Percentiles rank a stretch among this genome's conserved stretches.
These are phyloP conservation scores for Aplochiton taeniatus DNA, from an alignment of 2,797 vertebrate species.

Conservation along the genomic window DNA sequence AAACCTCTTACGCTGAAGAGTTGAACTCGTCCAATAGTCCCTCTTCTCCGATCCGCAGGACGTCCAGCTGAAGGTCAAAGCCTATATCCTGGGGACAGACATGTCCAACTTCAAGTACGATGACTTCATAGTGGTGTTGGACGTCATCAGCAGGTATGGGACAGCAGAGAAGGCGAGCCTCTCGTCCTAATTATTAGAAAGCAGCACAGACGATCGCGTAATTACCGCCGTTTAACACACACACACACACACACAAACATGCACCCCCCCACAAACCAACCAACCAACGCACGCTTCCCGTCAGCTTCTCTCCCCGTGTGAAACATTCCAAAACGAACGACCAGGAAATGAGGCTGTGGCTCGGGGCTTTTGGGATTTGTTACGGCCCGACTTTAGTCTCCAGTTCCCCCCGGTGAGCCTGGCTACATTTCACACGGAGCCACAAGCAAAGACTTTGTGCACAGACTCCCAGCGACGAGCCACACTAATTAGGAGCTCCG, in stretches of 20 bases:
- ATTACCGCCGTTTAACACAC: background rate
- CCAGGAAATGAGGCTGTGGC: too few relatives aligned
- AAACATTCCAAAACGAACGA: too few relatives aligned
- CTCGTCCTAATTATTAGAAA: slow-evolving; percentile 50
- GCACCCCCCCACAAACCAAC: too few relatives aligned
- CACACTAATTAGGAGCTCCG: slow-evolving; percentile 37
- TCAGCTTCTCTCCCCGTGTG: too few relatives aligned
- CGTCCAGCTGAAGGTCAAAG: slow-evolving; percentile 97
- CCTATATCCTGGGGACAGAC: slow-evolving; percentile 95
- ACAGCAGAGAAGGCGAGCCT: background rate
- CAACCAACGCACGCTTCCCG: too few relatives aligned
- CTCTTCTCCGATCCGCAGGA: slow-evolving; percentile 73
- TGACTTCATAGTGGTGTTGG: slow-evolving; percentile 97
- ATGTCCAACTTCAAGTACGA: slow-evolving; percentile 99
- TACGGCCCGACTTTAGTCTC: too few relatives aligned
- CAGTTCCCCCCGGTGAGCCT: too few relatives aligned
- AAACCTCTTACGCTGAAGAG: too few relatives aligned
- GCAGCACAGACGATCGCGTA: background rate
- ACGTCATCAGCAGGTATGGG: slow-evolving; percentile 94
- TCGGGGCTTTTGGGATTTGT: too few relatives aligned
- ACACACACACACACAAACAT: background rate
- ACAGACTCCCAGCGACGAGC: slow-evolving; percentile 18
- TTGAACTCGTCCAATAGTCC: background rate
- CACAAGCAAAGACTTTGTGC: too few relatives aligned
- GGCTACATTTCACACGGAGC: too few relatives aligned